Conservation (phyloP, 2,797 vertebrate genomes). For the Acanthurus lineatus region DNA sequence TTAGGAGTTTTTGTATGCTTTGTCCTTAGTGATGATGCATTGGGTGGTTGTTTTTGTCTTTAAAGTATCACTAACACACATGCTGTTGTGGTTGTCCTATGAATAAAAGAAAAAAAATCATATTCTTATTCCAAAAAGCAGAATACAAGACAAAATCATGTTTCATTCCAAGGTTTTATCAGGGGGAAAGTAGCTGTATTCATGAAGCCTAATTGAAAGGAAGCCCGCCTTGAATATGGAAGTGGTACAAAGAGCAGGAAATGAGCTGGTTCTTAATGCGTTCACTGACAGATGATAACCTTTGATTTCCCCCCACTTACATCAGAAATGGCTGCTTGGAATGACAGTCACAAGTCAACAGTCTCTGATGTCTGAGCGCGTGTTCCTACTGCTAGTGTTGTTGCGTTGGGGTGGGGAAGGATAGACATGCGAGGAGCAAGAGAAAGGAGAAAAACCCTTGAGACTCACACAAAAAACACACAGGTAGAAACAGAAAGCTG, state of each 20-base stretch:
- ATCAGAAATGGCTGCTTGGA: slow-evolving; percentile 75
- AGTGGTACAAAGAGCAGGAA: slow-evolving; percentile 75
- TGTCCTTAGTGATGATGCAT: background rate
- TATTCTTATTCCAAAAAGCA: slow-evolving; percentile 37
- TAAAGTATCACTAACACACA: background rate
- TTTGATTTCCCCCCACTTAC: slow-evolving; percentile 80
- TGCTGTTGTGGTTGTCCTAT: slow-evolving; percentile 3
- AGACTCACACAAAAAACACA: slow-evolving; percentile 27
- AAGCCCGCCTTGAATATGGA: slow-evolving; percentile 65
- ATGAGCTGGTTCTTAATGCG: slow-evolving; percentile 73
- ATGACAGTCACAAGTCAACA: slow-evolving; percentile 77
- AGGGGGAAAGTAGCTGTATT: slow-evolving; percentile 59
- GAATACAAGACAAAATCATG: slow-evolving; percentile 43
- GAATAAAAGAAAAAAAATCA: slow-evolving; percentile 35
- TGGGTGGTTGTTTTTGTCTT: slow-evolving; percentile 18
- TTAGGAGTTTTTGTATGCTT: slow-evolving; percentile 13
- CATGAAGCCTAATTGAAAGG: slow-evolving; percentile 79
- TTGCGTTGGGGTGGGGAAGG: slow-evolving; percentile 14
- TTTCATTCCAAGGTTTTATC: slow-evolving; percentile 46
- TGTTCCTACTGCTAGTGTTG: slow-evolving; percentile 23
- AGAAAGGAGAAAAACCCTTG: slow-evolving; percentile 42
- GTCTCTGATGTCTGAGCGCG: slow-evolving; percentile 60
- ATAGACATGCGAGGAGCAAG: slow-evolving; percentile 46
- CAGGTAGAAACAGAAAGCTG: slow-evolving; percentile 36
- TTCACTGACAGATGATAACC: slow-evolving; percentile 78